phyloP scores from a whole-genome alignment of 1,140 invertebrate genomes.

The Pogonomyrmex barbatus region DNA sequence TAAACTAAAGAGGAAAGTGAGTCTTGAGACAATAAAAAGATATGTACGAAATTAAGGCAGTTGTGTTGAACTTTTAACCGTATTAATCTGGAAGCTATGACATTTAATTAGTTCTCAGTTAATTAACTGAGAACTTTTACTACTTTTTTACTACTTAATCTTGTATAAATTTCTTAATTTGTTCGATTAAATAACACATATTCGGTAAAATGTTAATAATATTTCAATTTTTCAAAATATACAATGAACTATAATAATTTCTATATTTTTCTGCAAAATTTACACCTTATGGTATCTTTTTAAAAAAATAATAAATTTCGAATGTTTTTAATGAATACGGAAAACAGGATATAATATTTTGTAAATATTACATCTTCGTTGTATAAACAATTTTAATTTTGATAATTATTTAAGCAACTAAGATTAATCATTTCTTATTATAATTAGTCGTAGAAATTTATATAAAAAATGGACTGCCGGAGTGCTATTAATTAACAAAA shows the following conservation, averaged over 20 bases:
- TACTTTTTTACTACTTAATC: not conserved
- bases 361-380: not conserved
- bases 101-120: conserved; percentile 37
- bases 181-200: not conserved
- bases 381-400: conserved; percentile 16
- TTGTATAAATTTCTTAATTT: not conserved
- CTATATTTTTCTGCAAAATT: not conserved
- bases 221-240: conserved; percentile 6
- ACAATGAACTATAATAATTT: not conserved
- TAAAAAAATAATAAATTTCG: not conserved
- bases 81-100: not conserved
- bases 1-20: not conserved
- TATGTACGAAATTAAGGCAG: conserved; percentile 36
- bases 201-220: conserved; percentile 19
- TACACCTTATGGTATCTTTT: not conserved
- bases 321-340: not conserved
- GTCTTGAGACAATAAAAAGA: not conserved
- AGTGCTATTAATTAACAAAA: conserved; percentile 40
- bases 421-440: conserved; percentile 48
- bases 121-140: conserved; percentile 5
- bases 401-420: conserved; percentile 5
- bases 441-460: conserved; percentile 39
- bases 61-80: not conserved
- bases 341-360: not conserved
- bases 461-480: not conserved